Evolutionary conservation across 2,113 vertebrate genomes (phyloP).

Genomic region (Arvicanthis niloticus): DNA sequence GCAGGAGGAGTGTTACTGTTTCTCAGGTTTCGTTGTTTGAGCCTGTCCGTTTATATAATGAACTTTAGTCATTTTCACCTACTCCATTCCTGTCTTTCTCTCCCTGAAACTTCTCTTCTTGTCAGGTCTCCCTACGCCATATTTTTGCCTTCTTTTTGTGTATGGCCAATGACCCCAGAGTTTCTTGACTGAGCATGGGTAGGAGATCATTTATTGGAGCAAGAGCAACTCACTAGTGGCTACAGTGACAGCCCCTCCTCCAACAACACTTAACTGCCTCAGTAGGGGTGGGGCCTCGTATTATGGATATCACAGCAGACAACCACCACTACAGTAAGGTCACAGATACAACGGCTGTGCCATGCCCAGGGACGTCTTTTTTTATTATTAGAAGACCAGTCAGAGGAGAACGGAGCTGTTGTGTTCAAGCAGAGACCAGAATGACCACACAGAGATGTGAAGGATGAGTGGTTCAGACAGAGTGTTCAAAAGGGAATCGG

Average conservation of each 20-base stretch:
- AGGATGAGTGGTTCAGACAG: background rate
- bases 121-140: no score
- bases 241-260: background rate
- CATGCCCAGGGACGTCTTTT: background rate
- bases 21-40: background rate
- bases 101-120: background rate
- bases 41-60: no score
- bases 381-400: background rate
- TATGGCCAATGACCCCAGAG: background rate
- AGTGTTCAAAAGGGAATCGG: fast-evolving
- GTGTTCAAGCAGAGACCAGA: background rate
- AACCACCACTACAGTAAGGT: background rate
- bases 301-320: no score
- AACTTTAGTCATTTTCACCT: background rate
- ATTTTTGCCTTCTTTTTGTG: background rate
- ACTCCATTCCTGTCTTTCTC: background rate
- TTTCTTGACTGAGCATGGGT: background rate
- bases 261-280: background rate
- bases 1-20: no score
- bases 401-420: background rate
- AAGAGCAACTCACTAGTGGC: background rate
- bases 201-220: background rate
- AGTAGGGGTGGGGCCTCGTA: background rate
- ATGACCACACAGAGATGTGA: no score
- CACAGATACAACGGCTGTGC: no score